Base-by-base conservation (phyloP, 2,888 invertebrate genomes). In the Celastrina argiolus region DNA sequence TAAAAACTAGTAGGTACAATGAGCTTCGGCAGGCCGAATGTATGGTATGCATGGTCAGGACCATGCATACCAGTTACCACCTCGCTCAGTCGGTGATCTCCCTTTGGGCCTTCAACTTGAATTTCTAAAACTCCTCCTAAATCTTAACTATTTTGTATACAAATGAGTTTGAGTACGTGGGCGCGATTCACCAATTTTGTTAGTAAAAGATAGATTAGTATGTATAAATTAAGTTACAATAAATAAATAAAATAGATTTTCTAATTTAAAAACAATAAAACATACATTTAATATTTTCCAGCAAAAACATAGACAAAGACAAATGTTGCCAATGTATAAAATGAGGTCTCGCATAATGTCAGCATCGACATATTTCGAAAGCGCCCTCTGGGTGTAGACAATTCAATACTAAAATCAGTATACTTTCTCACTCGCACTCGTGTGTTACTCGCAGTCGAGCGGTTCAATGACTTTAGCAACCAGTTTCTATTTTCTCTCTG, bases 401-500 rank as follows among this genome's bases (percentile, higher is more conserved):
- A 61, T 8, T 64, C 59, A 73, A 73, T 64, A 16, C 45, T 63
- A 22, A 69, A 67, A 66, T 64, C 34, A 18, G 69, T 72, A 65
- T 72, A 75, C 82, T 72, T 66, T 90, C 90, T 84, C 87, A 81
- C 82, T 91, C 86, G 78, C 89, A 85, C 91, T 82, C 76, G 80
- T 74, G 70, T 67, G 74, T 75, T 81, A 72, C 71, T 79, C 74
- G 80, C 82, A 80, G 82, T 76, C 82, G 86, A 88, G 87, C 80
- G 91, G 91, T 91, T 91, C 91, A 91, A 91, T 91, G 91, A 91
- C 91, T 90, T 80, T 87, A 84, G 82, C 84, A 85, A 84, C 87
- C 86, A 81, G 90, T 90, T 90, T 91, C 90, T 91, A 91, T 91
- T 91, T 91, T 91, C 88, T 91, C 90, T 91, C 87, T 90, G 90